Base-by-base conservation (phyloP, 2,113 vertebrate genomes). In the Gavia stellata region DNA sequence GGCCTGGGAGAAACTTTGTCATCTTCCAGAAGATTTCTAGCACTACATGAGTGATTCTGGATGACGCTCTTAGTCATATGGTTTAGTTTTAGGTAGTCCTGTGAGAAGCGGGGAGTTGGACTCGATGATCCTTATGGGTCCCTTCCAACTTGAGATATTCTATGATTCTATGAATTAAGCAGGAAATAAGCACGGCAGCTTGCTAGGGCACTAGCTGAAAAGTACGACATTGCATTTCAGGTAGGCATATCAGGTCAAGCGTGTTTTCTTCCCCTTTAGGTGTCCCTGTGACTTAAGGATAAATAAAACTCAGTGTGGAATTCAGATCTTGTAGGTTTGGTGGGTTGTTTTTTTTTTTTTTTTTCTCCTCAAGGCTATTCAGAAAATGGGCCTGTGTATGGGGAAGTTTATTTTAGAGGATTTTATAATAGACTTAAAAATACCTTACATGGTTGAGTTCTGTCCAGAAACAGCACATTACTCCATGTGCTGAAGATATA, bases 371-470 rank as follows among this genome's bases (percentile, higher is more conserved):
- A 14, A 72, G 88, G 53, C 90, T 6, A 50, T 88, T 91, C 73
- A 84, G 61, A 94, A 94, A 91, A 94, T 19, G 16, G 9, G 73
- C 40, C 66, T 3, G 6, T 65, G n/a, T 34, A 75, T 14, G 33
- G 73, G 45, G 84, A 62, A 77, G 53, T 94, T 96, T 96, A 92
- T 95, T 95, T 94, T 53, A 79, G 45, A 34, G 33, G 70, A 90
- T 73, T 95, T 95, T 94, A 87, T 75, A 80, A 91, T 14, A 79
- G 70, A 61, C 70, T 85, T 82, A 45, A 84, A 94, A 96, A 96
- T 95, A 94, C 88, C 75, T 88, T 75, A 31, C 47, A 4, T 91
- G 59, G 74, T 94, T 94, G 94, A 94, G 62, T 88, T 90, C 29
- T 40, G 26, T 94, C 94, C 92, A 94, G 87, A 77, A 94, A 87